Conservation (phyloP, 2,888 invertebrate species). For the Teinopalpus imperialis region DNA sequence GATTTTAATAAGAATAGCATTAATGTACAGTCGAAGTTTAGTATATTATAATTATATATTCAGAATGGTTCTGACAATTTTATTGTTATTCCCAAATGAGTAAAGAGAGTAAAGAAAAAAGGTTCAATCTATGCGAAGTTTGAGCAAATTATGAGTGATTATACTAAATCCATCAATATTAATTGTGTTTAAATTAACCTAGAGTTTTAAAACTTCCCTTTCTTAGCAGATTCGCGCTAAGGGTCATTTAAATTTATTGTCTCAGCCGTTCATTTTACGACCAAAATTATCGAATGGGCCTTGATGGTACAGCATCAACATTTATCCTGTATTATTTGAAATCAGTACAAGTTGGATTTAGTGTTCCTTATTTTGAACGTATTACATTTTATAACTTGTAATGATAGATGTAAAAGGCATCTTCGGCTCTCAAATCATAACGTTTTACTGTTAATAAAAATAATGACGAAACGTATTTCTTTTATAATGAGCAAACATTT, state of each 20-base stretch:
- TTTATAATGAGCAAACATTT: slow-evolving; percentile 14
- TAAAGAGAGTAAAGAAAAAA: too few relatives aligned
- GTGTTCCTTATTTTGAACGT: slow-evolving; percentile 14
- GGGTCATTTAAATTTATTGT: slow-evolving; percentile 10
- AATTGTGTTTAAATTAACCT: neutral
- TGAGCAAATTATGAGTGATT: too few relatives aligned
- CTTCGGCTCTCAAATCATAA: slow-evolving; percentile 10
- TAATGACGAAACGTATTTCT: slow-evolving; percentile 10
- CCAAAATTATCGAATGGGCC: slow-evolving; percentile 9
- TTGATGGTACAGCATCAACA: slow-evolving; percentile 5
- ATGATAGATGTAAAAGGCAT: slow-evolving; percentile 19
- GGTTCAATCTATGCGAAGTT: too few relatives aligned
- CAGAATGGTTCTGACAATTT: too few relatives aligned
- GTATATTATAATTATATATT: too few relatives aligned
- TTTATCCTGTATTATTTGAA: slow-evolving; percentile 13
- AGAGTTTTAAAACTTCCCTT: neutral
- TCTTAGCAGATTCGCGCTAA: slow-evolving; percentile 4
- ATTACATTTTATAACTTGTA: slow-evolving; percentile 24
- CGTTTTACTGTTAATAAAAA: slow-evolving; percentile 20
- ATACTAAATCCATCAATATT: neutral
- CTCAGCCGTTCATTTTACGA: slow-evolving; percentile 14
- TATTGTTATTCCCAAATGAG: too few relatives aligned
- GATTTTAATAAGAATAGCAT: too few relatives aligned
- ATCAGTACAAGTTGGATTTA: slow-evolving; percentile 16
- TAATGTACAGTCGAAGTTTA: too few relatives aligned